Conservation (phyloP, 2,888 invertebrate genomes). For the Agrilus cyanescens region DNA sequence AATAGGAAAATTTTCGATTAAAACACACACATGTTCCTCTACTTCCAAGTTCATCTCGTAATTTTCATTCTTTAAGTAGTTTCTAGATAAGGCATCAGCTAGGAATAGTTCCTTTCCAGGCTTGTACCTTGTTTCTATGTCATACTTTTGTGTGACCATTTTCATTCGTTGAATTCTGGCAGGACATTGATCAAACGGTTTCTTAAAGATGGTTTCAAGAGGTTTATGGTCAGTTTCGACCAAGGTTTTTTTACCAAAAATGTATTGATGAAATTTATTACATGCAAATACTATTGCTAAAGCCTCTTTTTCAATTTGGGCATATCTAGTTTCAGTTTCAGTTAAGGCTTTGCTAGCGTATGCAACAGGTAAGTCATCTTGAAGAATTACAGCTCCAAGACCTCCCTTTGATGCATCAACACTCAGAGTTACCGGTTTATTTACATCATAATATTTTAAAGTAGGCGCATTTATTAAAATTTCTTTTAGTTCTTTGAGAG, state of each 20-base stretch:
- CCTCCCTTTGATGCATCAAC: conserved; percentile 10
- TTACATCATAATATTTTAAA: conserved; percentile 8
- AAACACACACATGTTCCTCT: conserved; percentile 2
- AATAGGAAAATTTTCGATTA: too few species aligned
- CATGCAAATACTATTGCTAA: conserved; percentile 25
- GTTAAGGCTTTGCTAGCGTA: conserved; percentile 25
- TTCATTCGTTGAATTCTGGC: conserved; percentile 9
- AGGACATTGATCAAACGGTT: conserved; percentile 8
- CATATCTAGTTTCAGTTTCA: conserved; percentile 20
- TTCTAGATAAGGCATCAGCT: conserved; percentile 10
- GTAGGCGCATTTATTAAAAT: conserved; percentile 5
- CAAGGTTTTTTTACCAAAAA: conserved; percentile 18
- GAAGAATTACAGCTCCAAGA: conserved; percentile 25
- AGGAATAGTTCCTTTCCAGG: conserved; percentile 9
- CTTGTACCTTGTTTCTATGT: conserved; percentile 9
- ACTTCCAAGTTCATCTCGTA: conserved; percentile 1
- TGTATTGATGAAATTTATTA: conserved; percentile 24
- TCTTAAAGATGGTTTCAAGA: conserved; percentile 12
- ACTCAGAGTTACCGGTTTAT: conserved; percentile 3
- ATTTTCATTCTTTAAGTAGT: conserved; percentile 4
- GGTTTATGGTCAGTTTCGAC: conserved; percentile 15
- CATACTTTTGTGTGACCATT: conserved; percentile 5
- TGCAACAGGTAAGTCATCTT: conserved; percentile 25
- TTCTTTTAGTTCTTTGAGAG: conserved; percentile 13
- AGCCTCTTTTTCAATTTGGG: conserved; percentile 27